These are phyloP conservation scores for Portevinia maculata DNA, from an alignment of 2,888 invertebrate genomes.

Conservation along the genomic window DNA sequence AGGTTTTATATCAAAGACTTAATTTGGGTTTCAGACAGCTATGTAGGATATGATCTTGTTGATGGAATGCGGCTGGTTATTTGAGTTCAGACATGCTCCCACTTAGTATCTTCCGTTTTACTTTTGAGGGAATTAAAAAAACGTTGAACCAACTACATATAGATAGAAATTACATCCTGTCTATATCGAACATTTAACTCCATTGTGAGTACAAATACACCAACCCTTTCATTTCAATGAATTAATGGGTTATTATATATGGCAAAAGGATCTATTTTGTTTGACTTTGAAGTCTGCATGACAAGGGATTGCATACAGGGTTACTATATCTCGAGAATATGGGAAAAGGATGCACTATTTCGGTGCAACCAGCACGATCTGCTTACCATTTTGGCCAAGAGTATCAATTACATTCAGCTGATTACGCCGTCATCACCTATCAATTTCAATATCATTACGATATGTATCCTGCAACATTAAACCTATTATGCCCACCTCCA, in stretches of 20 bases:
- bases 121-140: not conserved
- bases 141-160: no score
- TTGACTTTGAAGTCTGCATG: no score
- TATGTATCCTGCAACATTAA: constrained; percentile 57
- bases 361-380: constrained; percentile 35
- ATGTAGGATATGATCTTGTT: not conserved
- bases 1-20: constrained; percentile 5
- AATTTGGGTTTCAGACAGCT: constrained; percentile 28
- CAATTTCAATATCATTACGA: constrained; percentile 68
- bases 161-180: not conserved
- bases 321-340: not conserved
- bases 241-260: constrained; percentile 8
- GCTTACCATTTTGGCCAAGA: constrained; percentile 27
- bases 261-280: no score
- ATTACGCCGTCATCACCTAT: constrained; percentile 68
- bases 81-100: constrained; percentile 14
- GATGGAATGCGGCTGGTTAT: no score
- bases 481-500: constrained; percentile 44
- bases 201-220: no score
- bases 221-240: not conserved
- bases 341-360: constrained; percentile 3
- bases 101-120: not conserved
- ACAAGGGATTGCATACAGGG: no score
- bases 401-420: constrained; percentile 62
- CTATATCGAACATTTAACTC: not conserved